Evolutionary conservation across 2,888 invertebrate genomes (phyloP).

Genomic region (Eristalinus sepulchralis): DNA sequence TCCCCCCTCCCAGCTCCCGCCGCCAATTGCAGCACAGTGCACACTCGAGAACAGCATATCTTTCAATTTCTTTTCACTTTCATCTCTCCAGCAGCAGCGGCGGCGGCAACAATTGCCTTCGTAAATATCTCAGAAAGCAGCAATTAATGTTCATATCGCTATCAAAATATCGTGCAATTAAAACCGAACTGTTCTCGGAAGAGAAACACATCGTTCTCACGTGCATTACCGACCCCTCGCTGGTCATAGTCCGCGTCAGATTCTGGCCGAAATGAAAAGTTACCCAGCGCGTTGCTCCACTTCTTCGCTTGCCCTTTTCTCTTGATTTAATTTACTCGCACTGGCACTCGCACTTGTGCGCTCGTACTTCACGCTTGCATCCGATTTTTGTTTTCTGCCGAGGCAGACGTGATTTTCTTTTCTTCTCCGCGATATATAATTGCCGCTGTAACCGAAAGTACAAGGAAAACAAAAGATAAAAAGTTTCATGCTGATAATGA

Average conservation of each 20-base stretch:
- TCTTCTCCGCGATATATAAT: not conserved
- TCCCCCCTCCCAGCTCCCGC: too few species aligned
- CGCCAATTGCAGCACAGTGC: not conserved
- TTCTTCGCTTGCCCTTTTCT: slow-evolving; percentile 47
- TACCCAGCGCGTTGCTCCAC: slow-evolving; percentile 16
- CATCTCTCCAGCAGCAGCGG: not conserved
- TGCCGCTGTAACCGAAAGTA: slow-evolving; percentile 32
- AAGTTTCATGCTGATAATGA: slow-evolving; percentile 55
- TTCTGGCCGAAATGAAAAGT: not conserved
- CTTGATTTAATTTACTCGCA: slow-evolving; percentile 36
- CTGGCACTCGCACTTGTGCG: too few species aligned
- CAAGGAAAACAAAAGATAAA: slow-evolving; percentile 18
- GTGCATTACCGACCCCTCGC: not conserved
- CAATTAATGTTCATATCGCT: not conserved
- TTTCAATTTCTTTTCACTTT: not conserved
- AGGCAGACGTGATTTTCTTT: not conserved
- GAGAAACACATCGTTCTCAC: not conserved
- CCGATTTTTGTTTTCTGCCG: not conserved
- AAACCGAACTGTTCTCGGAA: not conserved
- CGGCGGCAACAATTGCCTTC: not conserved
- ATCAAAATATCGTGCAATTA: not conserved
- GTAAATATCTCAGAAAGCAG: not conserved
- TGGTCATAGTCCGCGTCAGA: not conserved
- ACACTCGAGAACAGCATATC: not conserved
- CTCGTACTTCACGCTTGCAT: slow-evolving; percentile 8